These are phyloP conservation scores for Eretmocerus hayati DNA, from an alignment of 2,888 invertebrate species.

Conservation along the genomic window DNA sequence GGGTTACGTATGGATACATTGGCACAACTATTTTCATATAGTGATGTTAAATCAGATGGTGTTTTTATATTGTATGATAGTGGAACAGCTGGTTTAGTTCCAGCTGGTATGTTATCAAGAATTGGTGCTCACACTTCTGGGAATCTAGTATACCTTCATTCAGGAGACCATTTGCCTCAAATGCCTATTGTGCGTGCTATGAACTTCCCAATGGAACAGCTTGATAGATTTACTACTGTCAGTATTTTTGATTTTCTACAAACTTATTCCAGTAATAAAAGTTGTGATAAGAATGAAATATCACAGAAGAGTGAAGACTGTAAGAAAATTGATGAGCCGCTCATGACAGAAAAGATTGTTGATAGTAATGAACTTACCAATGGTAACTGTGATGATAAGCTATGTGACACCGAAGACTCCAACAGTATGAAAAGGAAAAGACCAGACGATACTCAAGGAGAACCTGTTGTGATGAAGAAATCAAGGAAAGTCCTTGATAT, in stretches of 20 bases:
- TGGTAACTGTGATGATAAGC: conserved; percentile 38
- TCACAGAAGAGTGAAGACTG: background rate
- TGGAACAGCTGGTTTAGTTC: conserved; percentile 76
- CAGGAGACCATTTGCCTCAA: conserved; percentile 68
- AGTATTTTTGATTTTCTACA: conserved; percentile 70
- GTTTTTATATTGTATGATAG: conserved; percentile 81
- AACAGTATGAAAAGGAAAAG: conserved; percentile 33
- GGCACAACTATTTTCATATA: conserved; percentile 76
- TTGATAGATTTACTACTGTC: conserved; percentile 63
- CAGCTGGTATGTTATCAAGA: conserved; percentile 74
- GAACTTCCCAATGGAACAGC: conserved; percentile 68
- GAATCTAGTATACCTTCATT: conserved; percentile 67
- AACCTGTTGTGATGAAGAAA: conserved; percentile 48
- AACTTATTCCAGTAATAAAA: too few species aligned
- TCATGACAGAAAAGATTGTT: too few species aligned
- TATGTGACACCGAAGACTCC: conserved; percentile 17
- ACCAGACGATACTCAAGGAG: conserved; percentile 26
- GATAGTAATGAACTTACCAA: conserved; percentile 1
- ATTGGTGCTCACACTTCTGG: conserved; percentile 62
- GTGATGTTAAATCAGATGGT: conserved; percentile 73
- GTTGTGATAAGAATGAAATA: background rate
- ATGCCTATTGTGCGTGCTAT: conserved; percentile 72
- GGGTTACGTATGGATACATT: conserved; percentile 80
- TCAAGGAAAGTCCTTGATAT: conserved; percentile 67
- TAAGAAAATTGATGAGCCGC: background rate